These are phyloP conservation scores for Brachirus orientalis DNA, from an alignment of 2,113 vertebrate species.

Conservation along the genomic window DNA sequence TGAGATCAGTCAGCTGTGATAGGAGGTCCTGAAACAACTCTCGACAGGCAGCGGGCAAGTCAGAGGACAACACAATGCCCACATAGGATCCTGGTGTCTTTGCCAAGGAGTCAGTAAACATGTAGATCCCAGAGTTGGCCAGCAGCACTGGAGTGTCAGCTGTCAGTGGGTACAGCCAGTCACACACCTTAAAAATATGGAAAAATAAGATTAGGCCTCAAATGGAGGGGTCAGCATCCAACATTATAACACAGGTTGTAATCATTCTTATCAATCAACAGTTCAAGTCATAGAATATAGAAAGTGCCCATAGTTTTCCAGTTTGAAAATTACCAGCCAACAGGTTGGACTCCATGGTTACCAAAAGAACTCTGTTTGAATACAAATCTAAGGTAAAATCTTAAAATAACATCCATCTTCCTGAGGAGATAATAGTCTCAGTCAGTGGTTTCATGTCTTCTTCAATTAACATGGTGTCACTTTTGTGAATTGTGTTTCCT, in stretches of 20 bases:
- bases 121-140: slow-evolving; percentile 91
- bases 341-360: too few relatives aligned
- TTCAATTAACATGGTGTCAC: too few relatives aligned
- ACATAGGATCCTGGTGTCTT: slow-evolving; percentile 87
- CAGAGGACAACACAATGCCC: slow-evolving; percentile 93
- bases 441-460: too few relatives aligned
- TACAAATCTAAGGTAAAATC: too few relatives aligned
- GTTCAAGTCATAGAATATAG: too few relatives aligned
- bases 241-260: not conserved
- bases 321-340: too few relatives aligned
- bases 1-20: slow-evolving; percentile 87
- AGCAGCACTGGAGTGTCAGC: slow-evolving; percentile 90
- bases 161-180: slow-evolving; percentile 90
- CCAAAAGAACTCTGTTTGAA: too few relatives aligned
- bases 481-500: too few relatives aligned
- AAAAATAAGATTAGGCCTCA: not conserved
- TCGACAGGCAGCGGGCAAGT: slow-evolving; percentile 83
- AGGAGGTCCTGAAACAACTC: slow-evolving; percentile 89
- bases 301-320: too few relatives aligned
- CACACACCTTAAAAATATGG: slow-evolving; percentile 86
- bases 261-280: not conserved
- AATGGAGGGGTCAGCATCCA: too few relatives aligned
- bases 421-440: too few relatives aligned
- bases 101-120: slow-evolving; percentile 91
- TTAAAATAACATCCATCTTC: too few relatives aligned